Percentiles rank a stretch among this genome's conserved stretches.
Evolutionary conservation across 2,113 vertebrate species (phyloP).

Genomic region (Perca schrenkii): DNA sequence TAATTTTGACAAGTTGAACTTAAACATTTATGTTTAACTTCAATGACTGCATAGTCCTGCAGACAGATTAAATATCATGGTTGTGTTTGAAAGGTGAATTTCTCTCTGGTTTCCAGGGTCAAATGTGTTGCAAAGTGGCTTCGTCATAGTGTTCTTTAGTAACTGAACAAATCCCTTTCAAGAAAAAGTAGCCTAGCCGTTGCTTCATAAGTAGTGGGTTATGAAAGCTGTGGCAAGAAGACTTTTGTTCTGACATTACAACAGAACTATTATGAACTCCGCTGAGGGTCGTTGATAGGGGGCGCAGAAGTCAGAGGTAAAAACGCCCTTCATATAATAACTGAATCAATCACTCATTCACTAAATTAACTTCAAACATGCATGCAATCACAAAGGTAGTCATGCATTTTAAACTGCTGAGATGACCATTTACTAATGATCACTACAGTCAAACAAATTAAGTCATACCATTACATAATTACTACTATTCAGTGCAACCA

Average conservation of each 20-base stretch:
- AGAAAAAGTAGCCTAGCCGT: not conserved
- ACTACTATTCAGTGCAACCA: not conserved
- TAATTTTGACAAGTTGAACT: not conserved
- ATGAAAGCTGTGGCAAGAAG: not conserved
- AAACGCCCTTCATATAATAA: not conserved
- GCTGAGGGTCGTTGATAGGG: not conserved
- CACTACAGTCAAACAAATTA: not conserved
- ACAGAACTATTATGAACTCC: constrained; percentile 9
- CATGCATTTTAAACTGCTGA: not conserved
- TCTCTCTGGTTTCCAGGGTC: not conserved
- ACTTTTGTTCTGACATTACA: not conserved
- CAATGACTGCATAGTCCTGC: not conserved
- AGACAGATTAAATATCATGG: not conserved
- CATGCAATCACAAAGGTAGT: not conserved
- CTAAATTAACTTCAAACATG: not conserved
- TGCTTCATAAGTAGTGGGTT: constrained; percentile 11
- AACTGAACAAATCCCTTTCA: not conserved
- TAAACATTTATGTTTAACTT: not conserved
- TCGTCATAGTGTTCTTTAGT: not conserved
- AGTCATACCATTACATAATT: not conserved
- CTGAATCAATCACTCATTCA: not conserved
- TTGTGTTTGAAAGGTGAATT: not conserved
- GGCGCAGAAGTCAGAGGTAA: not conserved
- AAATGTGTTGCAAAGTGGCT: not conserved
- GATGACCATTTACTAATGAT: not conserved